A percentile compares a stretch with the other conserved stretches of the same genome.
Conservation (phyloP, 1,140 invertebrate genomes). For the Drosophila pseudoananassae region DNA sequence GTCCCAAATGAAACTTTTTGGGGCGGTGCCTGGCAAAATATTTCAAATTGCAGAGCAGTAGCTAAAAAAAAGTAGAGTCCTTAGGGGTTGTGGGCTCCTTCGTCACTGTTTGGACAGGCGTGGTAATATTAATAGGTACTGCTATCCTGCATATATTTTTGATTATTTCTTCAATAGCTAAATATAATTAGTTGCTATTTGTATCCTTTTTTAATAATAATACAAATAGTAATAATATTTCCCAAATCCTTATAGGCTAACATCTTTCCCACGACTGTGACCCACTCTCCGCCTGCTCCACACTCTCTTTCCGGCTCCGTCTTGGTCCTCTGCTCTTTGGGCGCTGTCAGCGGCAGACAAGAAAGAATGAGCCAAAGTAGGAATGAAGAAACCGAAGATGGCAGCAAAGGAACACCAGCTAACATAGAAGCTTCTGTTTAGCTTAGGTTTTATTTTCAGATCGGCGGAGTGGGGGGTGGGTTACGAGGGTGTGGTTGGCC, state of each 20-base stretch:
- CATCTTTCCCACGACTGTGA: constrained; percentile 13
- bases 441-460: constrained; percentile 62
- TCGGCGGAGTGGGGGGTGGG: not conserved
- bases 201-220: too few relatives aligned
- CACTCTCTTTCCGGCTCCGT: constrained; percentile 5
- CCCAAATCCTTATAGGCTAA: not conserved
- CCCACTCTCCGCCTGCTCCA: constrained; percentile 12
- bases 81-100: constrained; percentile 17
- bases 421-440: constrained; percentile 40
- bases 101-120: constrained; percentile 5
- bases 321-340: constrained; percentile 34
- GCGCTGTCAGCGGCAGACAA: constrained; percentile 48
- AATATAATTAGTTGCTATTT: too few relatives aligned
- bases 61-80: constrained; percentile 35
- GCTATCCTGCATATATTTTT: too few relatives aligned
- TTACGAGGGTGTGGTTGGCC: constrained; percentile 38
- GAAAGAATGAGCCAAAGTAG: not conserved
- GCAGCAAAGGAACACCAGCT: constrained; percentile 45
- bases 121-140: constrained; percentile 8
- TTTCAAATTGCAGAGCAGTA: constrained; percentile 65
- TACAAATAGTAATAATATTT: too few relatives aligned
- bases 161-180: too few relatives aligned
- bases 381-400: constrained; percentile 26
- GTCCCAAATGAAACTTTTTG: constrained; percentile 58
- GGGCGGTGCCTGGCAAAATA: constrained; percentile 72